Evolutionary conservation across 2,888 invertebrate genomes (phyloP).

Genomic region (Andrena trimmerana): DNA sequence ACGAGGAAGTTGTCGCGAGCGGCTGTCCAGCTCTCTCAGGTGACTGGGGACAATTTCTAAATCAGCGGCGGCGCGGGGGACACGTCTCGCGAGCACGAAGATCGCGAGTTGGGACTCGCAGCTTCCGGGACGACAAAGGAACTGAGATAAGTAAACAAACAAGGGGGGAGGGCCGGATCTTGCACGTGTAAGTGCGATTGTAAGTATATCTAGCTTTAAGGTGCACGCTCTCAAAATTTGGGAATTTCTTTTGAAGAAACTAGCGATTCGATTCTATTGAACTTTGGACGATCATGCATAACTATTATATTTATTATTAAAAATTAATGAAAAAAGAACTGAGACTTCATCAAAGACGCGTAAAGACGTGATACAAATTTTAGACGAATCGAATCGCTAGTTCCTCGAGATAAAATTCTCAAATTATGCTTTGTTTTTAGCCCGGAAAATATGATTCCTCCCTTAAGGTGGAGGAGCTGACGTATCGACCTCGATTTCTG

Average conservation of each 20-base stretch:
- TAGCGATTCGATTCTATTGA: too few species aligned
- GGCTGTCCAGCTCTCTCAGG: conserved; percentile 14
- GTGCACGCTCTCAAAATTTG: background rate
- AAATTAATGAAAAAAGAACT: too few species aligned
- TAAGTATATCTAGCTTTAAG: background rate
- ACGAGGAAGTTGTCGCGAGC: conserved; percentile 35
- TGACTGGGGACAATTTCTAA: conserved; percentile 44
- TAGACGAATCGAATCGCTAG: too few species aligned
- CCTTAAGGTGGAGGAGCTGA: background rate
- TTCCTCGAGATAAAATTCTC: too few species aligned
- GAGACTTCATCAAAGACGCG: too few species aligned
- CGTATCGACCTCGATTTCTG: background rate
- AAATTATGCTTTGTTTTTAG: too few species aligned
- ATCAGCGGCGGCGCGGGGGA: conserved; percentile 41
- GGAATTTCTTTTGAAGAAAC: too few species aligned
- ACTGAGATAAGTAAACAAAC: conserved; percentile 29
- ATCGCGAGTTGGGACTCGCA: conserved; percentile 46
- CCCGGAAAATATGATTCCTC: too few species aligned
- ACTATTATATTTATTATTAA: too few species aligned
- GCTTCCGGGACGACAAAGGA: conserved; percentile 15
- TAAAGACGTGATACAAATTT: too few species aligned
- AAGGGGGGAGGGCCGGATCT: background rate
- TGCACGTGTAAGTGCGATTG: background rate
- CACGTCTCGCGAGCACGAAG: conserved; percentile 45
- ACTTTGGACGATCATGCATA: too few species aligned